Evolutionary conservation across 1,140 invertebrate species (phyloP), one percentile per base, ranked within the genome.

Genomic region (Penaeus vannamei): DNA sequence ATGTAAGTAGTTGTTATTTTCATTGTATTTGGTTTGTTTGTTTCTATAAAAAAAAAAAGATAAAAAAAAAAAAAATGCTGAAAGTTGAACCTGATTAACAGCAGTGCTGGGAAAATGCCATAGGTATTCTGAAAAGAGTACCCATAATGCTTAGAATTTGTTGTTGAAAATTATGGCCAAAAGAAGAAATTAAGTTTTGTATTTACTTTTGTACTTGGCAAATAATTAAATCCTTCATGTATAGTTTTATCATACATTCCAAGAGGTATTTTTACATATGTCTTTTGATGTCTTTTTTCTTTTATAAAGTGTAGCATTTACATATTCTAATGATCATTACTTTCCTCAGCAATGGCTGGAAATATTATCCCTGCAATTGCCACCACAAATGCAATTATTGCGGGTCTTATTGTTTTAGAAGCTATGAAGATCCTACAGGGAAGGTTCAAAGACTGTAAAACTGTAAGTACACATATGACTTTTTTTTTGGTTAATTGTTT

Each of bases 301-400:
- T 42, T 19, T 61, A 1, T 2, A 14, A 23, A 17, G 17, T 20
- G 7, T 26, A 86, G n/a, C 23, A 17, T 87, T 81, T 2, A 60
- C 84, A 26, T 20, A 61, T 79, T 85, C 59, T 86, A 77, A 87
- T 76, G 69, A 88, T 82, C 80, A 23, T 76, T 81, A 81, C 92
- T 80, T 92, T 84, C 93, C 93, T 90, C 93, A 98, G 97, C 98
- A 46, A 99, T 99, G 97, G 99, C 99, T 20, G 98, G 99, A 2
- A 95, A 95, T 92, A 99, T 99, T 90, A 99, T 99, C 92, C 98
- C 99, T 72, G 99, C 99, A 0, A 99, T 99, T 92, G 98, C 99
- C 1, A 99, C 98, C 5, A 99, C 98, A 5, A 99, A 99, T 93
- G 98, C 99, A 0, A 97, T 99, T 89, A 96, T 99, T 76, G 98